Percentiles rank a stretch among this genome's conserved stretches.
These are phyloP conservation scores for Asobara japonica DNA, from an alignment of 1,140 invertebrate genomes.

Conservation along the genomic window DNA sequence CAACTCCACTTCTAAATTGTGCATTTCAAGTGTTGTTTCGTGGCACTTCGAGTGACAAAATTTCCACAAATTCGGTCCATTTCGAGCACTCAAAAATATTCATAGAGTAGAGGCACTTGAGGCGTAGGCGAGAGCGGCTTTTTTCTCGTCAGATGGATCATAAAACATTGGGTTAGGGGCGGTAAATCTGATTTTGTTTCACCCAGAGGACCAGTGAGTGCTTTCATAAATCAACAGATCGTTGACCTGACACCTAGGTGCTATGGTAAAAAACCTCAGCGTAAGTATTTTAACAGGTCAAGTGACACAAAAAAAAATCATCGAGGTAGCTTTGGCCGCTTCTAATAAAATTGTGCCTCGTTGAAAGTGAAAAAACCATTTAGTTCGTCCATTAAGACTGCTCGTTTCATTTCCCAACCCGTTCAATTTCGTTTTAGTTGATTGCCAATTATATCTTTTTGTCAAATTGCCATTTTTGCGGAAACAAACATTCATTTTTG, in stretches of 20 bases:
- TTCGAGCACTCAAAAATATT: no score
- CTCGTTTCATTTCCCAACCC: no score
- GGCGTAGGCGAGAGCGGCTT: background rate
- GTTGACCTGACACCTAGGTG: background rate
- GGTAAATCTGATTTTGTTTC: conserved; percentile 8
- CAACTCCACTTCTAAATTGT: no score
- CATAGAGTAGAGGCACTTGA: background rate
- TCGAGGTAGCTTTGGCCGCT: background rate
- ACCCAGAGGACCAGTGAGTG: background rate
- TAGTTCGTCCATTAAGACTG: background rate
- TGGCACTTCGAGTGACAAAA: no score
- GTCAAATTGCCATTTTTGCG: no score
- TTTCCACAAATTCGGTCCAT: no score
- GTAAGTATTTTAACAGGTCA: background rate
- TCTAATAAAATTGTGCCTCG: background rate
- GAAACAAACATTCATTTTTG: background rate
- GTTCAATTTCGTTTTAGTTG: no score
- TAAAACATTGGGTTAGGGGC: background rate
- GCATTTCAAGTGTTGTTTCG: no score
- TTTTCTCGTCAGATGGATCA: background rate
- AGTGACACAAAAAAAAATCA: background rate
- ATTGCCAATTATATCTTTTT: no score
- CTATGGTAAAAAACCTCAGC: background rate
- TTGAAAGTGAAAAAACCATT: background rate
- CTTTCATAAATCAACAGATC: conserved; percentile 11